A percentile compares a stretch with the other conserved stretches of the same genome.
These are phyloP conservation scores for Limanda limanda DNA, from an alignment of 2,113 vertebrate species.

Conservation along the genomic window DNA sequence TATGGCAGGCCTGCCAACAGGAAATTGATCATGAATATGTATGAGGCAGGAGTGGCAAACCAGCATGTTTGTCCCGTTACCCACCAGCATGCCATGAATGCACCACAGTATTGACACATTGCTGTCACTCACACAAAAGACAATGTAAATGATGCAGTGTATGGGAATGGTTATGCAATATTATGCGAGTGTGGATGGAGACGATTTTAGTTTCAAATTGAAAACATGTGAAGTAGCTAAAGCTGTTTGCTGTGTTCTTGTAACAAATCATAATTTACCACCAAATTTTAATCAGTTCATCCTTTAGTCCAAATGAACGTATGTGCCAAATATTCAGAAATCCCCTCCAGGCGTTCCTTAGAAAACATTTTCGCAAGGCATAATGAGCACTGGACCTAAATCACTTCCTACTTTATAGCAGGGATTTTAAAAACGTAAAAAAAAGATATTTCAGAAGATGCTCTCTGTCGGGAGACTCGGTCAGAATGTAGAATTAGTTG, in stretches of 20 bases:
- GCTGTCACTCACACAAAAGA: conserved; percentile 15
- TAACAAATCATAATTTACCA: too few species aligned
- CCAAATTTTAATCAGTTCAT: background rate
- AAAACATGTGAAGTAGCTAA: too few species aligned
- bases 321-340: background rate
- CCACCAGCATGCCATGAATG: background rate
- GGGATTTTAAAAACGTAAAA: too few species aligned
- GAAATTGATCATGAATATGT: conserved; percentile 24
- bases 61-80: conserved; percentile 11
- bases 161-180: too few species aligned
- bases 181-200: too few species aligned
- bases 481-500: background rate
- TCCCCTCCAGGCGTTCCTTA: background rate
- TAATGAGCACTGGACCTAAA: too few species aligned
- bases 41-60: background rate
- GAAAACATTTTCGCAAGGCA: background rate
- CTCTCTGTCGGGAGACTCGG: background rate
- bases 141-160: too few species aligned
- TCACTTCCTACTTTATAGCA: too few species aligned
- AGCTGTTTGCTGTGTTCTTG: too few species aligned
- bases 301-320: background rate
- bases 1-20: conserved; percentile 19
- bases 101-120: background rate
- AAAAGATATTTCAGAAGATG: background rate
- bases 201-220: too few species aligned